Evolutionary conservation across 2,797 vertebrate species (phyloP), one percentile per base, ranked within the genome.

Genomic region (Propithecus perrieri): DNA sequence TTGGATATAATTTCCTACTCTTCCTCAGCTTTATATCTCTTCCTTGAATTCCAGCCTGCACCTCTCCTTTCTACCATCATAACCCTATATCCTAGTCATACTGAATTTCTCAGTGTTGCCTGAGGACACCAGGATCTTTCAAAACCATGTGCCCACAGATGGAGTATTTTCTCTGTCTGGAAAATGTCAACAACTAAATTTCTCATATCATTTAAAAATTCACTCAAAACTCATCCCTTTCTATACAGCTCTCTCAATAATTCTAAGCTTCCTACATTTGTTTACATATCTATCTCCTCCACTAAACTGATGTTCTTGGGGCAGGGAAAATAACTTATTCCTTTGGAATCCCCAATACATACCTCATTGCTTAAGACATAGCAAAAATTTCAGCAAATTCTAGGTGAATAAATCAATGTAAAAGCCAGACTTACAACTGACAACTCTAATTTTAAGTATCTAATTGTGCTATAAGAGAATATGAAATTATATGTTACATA

Each of bases 381-480:
- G 67, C 50, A 79, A 89, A 89, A 46, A 55, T 35, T 26, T 87
- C 78, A 53, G n/a, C 50, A 87, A 95, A 85, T 94, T 85, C 59
- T 94, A 86, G 10, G 57, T 80, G 57, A 71, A 76, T 81, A 87
- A 93, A 79, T 79, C 61, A 74, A 22, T 91, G 41, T 41, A 72
- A 95, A 88, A 61, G 26, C 20, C 69, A 83, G 20, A 76, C 28
- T 26, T 91, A 30, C 7, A 84, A 71, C 20, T 69, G 69, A 89
- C 4, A 81, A 76, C n/a, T 71, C 35, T 78, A 78, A 41, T 55
- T 95, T 96, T 83, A 35, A 78, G 43, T 69, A 80, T 76, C 50
- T 89, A 92, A 67, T 67, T 76, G 33, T 81, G 26, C 22, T 55
- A 2, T 38, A 67, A 83, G 41, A 81, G 18, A 90, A 75, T 53